Evolutionary conservation across 2,797 vertebrate genomes (phyloP), one percentile per base, ranked within the genome.

Genomic region (Eupleurogrammus muticus): DNA sequence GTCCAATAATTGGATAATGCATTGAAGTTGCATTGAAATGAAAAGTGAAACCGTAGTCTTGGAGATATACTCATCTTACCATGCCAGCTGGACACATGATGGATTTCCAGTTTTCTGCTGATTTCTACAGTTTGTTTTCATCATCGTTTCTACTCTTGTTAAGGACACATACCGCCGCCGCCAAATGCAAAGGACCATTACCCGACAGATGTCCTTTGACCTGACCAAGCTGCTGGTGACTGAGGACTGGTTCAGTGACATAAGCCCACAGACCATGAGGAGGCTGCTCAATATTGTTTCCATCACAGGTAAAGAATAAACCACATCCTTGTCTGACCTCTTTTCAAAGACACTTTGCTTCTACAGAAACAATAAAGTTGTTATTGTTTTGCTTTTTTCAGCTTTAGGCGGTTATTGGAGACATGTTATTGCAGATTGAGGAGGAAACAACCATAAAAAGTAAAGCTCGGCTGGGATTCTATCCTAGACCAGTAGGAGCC

Each of bases 161-260:
- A 76, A 99, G 98, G 98, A 99, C 75, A 99, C 97, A 5, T 99
- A 98, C 81, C 94, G 97, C 24, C 93, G 98, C 10, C 94, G 98
- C 14, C 97, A 99, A 89, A 97, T 99, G 94, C 97, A 99, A 79
- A 95, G 97, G 32, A 95, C 95, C 9, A 87, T 99, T 73, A 98
- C 98, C 1, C 94, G 98, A 17, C 98, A 99, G 82, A 99, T 99
- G 97, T 99, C 98, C 70, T 99, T 99, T 42, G 98, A 99, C 82
- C 93, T 99, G 78, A 98, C 98, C 23, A 99, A 99, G 81, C 91
- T 99, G 73, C 90, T 99, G 85, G 96, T 99, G 70, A 99, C 97
- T 0, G 98, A 99, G 83, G 98, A 99, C 89, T 99, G 98, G 98
- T 99, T 99, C 92, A 99, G 97, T 73, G 98, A 99, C 89, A 99